phyloP scores from a whole-genome alignment of 2,113 vertebrate species.

The Osmerus mordax region DNA sequence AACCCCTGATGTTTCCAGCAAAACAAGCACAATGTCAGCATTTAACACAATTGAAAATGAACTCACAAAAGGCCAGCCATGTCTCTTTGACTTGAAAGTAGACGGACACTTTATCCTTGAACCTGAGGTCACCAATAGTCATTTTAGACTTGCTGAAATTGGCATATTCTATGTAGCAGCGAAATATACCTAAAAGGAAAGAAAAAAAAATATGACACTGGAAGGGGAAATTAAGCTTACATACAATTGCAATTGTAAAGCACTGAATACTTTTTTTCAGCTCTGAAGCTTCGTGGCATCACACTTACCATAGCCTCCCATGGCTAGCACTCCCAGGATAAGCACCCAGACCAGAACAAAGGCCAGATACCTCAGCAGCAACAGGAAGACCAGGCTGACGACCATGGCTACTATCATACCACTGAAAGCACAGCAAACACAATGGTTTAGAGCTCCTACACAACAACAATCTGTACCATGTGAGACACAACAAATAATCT shows the following conservation, averaged over 20 bases:
- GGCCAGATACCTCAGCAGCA: conserved; percentile 5
- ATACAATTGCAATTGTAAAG: not conserved
- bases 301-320: conserved; percentile 11
- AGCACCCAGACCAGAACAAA: conserved; percentile 6
- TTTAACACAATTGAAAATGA: no score
- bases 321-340: not conserved
- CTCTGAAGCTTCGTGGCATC: not conserved
- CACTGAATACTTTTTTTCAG: not conserved
- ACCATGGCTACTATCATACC: conserved; percentile 1
- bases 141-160: not conserved
- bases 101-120: not conserved
- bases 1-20: not conserved
- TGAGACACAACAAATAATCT: not conserved
- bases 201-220: not conserved
- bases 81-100: conserved; percentile 13
- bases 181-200: not conserved
- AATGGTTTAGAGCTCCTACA: not conserved
- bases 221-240: not conserved
- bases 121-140: not conserved
- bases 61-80: conserved; percentile 6
- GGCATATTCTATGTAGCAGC: not conserved
- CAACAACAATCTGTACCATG: no score
- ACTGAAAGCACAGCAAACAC: not conserved
- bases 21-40: no score
- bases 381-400: conserved; percentile 6